These are phyloP conservation scores for Cryptomyrus ogoouensis DNA, from an alignment of 2,113 vertebrate genomes.

Conservation along the genomic window DNA sequence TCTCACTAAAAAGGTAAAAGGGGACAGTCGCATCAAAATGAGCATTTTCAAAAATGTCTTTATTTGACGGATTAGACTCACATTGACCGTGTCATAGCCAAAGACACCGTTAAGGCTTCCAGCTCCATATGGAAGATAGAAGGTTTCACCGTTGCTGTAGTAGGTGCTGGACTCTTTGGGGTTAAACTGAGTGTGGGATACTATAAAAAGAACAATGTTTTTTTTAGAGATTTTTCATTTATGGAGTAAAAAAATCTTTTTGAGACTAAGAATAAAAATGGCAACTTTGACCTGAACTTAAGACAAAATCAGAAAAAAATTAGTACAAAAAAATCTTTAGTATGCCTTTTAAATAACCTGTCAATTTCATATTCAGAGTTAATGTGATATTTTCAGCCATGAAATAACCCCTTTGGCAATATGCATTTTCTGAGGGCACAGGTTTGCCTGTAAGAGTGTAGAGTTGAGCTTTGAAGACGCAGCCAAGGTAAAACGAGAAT, in stretches of 20 bases:
- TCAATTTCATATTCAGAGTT: not conserved
- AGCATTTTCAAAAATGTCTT: not conserved
- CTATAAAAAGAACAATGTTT: constrained; percentile 25
- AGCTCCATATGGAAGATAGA: constrained; percentile 50
- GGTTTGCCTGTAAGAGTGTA: not conserved
- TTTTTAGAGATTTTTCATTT: not conserved
- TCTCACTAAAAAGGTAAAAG: not conserved
- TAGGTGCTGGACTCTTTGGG: constrained; percentile 48
- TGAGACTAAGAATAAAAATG: not conserved
- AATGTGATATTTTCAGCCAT: not conserved
- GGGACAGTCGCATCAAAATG: not conserved
- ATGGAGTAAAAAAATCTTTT: not conserved
- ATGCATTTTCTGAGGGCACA: not conserved
- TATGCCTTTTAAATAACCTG: not conserved
- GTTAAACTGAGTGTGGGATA: constrained; percentile 43
- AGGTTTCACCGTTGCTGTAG: constrained; percentile 29
- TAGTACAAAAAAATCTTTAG: not conserved
- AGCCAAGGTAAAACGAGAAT: not conserved
- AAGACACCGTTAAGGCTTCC: constrained; percentile 47
- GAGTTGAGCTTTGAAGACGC: not conserved
- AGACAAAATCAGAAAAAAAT: not conserved
- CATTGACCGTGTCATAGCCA: constrained; percentile 52
- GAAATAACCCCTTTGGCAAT: not conserved
- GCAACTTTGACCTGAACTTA: not conserved
- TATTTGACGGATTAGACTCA: constrained; percentile 27